phyloP scores from a whole-genome alignment of 2,888 invertebrate genomes.

The Zygaena filipendulae region DNA sequence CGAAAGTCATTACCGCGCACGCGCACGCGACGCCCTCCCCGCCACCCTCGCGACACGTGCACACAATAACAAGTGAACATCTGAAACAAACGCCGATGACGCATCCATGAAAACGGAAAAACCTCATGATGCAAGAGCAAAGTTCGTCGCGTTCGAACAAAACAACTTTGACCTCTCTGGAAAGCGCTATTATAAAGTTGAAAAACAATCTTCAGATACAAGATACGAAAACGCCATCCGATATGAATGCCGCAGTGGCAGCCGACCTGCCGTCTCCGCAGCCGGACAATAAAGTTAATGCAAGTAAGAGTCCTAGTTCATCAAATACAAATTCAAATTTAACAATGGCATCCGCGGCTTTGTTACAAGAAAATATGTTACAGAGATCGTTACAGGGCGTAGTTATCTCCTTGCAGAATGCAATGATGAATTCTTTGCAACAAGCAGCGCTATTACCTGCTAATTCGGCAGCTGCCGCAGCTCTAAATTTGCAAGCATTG shows the following conservation, averaged over 20 bases:
- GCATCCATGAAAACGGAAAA: slow-evolving; percentile 21
- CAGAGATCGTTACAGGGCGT: slow-evolving; percentile 84
- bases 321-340: slow-evolving; percentile 47
- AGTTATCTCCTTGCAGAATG: slow-evolving; percentile 84
- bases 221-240: slow-evolving; percentile 45
- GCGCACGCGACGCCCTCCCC: slow-evolving; percentile 52
- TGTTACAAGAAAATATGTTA: slow-evolving; percentile 72
- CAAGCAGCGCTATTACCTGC: slow-evolving; percentile 85
- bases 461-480: slow-evolving; percentile 86
- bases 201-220: slow-evolving; percentile 65
- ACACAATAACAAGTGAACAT: slow-evolving; percentile 20
- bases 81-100: slow-evolving; percentile 18
- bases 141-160: slow-evolving; percentile 56
- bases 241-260: slow-evolving; percentile 45
- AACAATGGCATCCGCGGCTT: slow-evolving; percentile 70
- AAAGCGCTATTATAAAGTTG: slow-evolving; percentile 64
- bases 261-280: slow-evolving; percentile 44
- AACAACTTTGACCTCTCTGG: slow-evolving; percentile 56
- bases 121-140: slow-evolving; percentile 59
- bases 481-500: slow-evolving; percentile 84
- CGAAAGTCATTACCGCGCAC: slow-evolving; percentile 38
- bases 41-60: slow-evolving; percentile 48
- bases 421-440: slow-evolving; percentile 85
- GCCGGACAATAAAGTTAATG: slow-evolving; percentile 38
- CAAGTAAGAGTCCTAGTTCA: slow-evolving; percentile 57